Conservation (phyloP, 2,888 invertebrate genomes). For the Caenorhabditis sp. region DNA sequence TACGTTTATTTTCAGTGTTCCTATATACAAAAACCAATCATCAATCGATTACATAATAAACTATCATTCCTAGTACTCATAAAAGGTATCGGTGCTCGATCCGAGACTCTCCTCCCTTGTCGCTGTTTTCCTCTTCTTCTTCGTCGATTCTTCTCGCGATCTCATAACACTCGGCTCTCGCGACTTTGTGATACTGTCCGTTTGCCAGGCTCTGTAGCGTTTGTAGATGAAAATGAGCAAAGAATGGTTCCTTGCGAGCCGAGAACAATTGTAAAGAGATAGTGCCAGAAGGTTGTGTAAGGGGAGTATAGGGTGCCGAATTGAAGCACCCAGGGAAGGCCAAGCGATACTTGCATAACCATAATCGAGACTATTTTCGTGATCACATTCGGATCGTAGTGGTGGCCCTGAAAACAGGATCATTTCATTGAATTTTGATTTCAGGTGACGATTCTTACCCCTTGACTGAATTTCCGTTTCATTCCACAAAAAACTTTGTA, state of each 20-base stretch:
- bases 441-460: constrained; percentile 11
- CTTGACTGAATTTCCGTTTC: constrained; percentile 45
- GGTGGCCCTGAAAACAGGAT: constrained; percentile 35
- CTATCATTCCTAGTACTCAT: constrained; percentile 8
- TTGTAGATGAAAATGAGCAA: constrained; percentile 63
- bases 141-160: not conserved
- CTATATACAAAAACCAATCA: constrained; percentile 8
- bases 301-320: constrained; percentile 70
- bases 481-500: constrained; percentile 58
- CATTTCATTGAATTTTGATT: no score
- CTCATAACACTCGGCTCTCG: constrained; percentile 14
- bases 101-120: constrained; percentile 26
- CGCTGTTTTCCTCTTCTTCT: not conserved
- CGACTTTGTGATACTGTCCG: constrained; percentile 34
- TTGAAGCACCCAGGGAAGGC: constrained; percentile 73
- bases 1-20: constrained; percentile 29
- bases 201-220: constrained; percentile 24
- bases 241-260: constrained; percentile 69
- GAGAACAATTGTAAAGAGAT: constrained; percentile 69
- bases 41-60: not conserved
- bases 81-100: constrained; percentile 36
- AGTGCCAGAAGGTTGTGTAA: constrained; percentile 68
- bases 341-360: constrained; percentile 69
- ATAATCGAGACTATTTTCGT: constrained; percentile 62
- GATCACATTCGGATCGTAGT: constrained; percentile 52